A percentile compares a stretch with the other conserved stretches of the same genome.
These are phyloP conservation scores for Phalangium opilio DNA, from an alignment of 2,888 invertebrate species.

Conservation along the genomic window DNA sequence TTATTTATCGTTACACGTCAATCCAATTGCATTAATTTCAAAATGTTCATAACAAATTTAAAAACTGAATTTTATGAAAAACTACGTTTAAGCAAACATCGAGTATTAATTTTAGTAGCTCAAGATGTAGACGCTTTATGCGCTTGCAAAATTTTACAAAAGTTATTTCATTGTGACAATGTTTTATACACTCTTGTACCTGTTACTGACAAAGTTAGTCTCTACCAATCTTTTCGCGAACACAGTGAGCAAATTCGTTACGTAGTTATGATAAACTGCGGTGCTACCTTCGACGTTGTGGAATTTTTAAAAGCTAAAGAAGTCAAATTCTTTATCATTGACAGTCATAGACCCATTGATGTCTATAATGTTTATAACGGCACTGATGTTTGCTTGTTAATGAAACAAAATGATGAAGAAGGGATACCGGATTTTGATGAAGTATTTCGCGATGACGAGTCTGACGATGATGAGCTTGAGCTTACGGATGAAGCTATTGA, in stretches of 20 bases:
- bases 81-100: conserved; percentile 45
- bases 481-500: conserved; percentile 32
- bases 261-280: conserved; percentile 81
- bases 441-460: conserved; percentile 53
- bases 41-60: conserved; percentile 73
- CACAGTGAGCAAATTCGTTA: conserved; percentile 42
- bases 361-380: conserved; percentile 49
- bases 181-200: conserved; percentile 76
- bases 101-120: conserved; percentile 67
- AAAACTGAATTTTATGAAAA: conserved; percentile 72
- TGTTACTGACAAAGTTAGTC: conserved; percentile 56
- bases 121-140: conserved; percentile 90
- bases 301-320: conserved; percentile 65
- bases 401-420: conserved; percentile 43
- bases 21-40: no score
- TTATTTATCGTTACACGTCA: no score
- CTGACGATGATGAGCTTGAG: conserved; percentile 4
- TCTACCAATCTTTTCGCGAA: conserved; percentile 60
- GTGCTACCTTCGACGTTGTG: conserved; percentile 71
- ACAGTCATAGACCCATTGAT: conserved; percentile 80
- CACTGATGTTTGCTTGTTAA: conserved; percentile 24
- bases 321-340: conserved; percentile 24
- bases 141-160: conserved; percentile 75
- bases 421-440: conserved; percentile 73
- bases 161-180: conserved; percentile 73